Evolutionary conservation across 2,797 vertebrate genomes (phyloP).

Genomic region (Ataeniobius toweri): DNA sequence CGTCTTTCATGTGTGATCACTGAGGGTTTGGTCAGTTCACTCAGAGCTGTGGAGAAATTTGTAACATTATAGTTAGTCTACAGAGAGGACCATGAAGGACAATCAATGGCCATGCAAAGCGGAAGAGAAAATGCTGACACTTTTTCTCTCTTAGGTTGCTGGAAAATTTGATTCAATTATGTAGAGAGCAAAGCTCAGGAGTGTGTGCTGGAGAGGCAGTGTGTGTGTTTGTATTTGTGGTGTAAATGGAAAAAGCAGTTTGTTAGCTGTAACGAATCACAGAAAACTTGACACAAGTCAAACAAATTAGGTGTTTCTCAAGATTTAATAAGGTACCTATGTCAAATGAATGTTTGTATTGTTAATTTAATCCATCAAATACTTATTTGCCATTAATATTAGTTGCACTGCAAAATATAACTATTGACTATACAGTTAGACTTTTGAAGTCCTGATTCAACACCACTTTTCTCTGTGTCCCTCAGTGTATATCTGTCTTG

Average conservation of each 20-base stretch:
- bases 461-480: constrained; percentile 14
- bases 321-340: neutral
- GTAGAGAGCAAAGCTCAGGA: constrained; percentile 46
- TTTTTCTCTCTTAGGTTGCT: constrained; percentile 34
- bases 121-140: constrained; percentile 61
- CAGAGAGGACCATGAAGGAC: constrained; percentile 87
- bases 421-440: neutral
- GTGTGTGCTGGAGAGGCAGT: constrained; percentile 36
- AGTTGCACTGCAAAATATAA: neutral
- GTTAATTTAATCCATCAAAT: neutral
- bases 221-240: neutral
- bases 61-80: constrained; percentile 86
- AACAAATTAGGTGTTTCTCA: neutral
- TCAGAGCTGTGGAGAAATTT: constrained; percentile 83
- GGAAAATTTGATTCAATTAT: constrained; percentile 70
- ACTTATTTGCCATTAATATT: neutral
- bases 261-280: constrained; percentile 28
- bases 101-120: constrained; percentile 73
- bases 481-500: constrained; percentile 15
- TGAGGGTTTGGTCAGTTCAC: constrained; percentile 82
- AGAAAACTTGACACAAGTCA: constrained; percentile 12
- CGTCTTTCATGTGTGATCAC: constrained; percentile 19
- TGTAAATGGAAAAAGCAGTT: constrained; percentile 21
- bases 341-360: neutral
- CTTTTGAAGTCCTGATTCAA: neutral